Conservation (phyloP, 2,888 invertebrate species). For the Gortyna flavago region DNA sequence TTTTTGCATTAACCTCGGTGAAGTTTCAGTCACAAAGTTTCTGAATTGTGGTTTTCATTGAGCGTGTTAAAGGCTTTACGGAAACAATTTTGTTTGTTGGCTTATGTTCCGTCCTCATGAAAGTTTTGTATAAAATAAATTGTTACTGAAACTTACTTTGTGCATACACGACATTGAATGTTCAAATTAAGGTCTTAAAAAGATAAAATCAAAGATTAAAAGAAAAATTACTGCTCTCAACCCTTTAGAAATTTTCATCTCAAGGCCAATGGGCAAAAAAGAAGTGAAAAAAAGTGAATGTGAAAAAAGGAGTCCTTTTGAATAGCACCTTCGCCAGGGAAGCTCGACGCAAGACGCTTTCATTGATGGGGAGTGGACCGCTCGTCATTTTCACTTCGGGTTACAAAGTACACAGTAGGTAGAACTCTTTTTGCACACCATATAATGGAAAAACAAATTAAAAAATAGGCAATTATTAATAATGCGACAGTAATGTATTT, state of each 20-base stretch:
- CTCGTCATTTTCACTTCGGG: constrained; percentile 6
- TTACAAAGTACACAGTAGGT: too few relatives aligned
- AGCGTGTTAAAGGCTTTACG: constrained; percentile 19
- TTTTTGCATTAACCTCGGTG: constrained; percentile 46
- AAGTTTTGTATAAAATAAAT: not conserved
- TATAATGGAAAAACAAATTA: not conserved
- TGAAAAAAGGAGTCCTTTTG: not conserved
- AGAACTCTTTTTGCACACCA: not conserved
- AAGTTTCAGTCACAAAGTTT: constrained; percentile 40
- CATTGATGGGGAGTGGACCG: not conserved
- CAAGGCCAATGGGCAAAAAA: too few relatives aligned
- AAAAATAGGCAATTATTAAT: not conserved
- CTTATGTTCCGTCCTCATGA: not conserved
- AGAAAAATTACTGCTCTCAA: not conserved
- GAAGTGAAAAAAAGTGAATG: too few relatives aligned
- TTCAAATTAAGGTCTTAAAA: not conserved
- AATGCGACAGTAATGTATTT: not conserved
- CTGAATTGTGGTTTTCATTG: constrained; percentile 50
- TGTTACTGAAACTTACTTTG: not conserved
- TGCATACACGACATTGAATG: not conserved
- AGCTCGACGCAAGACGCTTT: constrained; percentile 12
- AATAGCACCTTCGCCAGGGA: not conserved
- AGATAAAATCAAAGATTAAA: not conserved
- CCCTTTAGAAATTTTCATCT: not conserved
- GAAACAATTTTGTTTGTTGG: constrained; percentile 26